Evolutionary conservation across 2,888 invertebrate genomes (phyloP).

Genomic region (Cepaea hortensis): DNA sequence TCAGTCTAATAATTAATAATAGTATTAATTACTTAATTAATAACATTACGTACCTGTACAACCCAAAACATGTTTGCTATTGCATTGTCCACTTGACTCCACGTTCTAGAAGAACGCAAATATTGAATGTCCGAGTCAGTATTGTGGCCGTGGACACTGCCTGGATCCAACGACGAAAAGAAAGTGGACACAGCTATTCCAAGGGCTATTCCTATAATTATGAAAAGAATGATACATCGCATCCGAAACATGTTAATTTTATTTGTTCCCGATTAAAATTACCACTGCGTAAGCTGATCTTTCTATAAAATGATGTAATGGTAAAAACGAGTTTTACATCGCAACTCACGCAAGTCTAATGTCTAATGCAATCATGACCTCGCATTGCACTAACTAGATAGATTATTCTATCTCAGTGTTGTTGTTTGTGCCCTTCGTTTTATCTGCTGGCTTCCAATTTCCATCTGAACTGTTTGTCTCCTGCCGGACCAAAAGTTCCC

Average conservation of each 20-base stretch:
- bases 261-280: too few relatives aligned
- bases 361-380: not conserved
- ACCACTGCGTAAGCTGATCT: not conserved
- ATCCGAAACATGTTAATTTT: not conserved
- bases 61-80: slow-evolving; percentile 53
- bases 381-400: not conserved
- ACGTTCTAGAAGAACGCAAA: not conserved
- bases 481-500: not conserved
- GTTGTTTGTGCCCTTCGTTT: too few relatives aligned
- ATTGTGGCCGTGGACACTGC: not conserved
- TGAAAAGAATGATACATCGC: slow-evolving; percentile 6
- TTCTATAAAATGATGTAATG: not conserved
- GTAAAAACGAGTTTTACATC: not conserved
- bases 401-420: too few relatives aligned
- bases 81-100: slow-evolving; percentile 36
- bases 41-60: slow-evolving; percentile 49
- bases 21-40: too few relatives aligned
- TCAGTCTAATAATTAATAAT: too few relatives aligned
- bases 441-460: too few relatives aligned
- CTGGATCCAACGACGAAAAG: slow-evolving; percentile 6
- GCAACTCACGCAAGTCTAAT: too few relatives aligned
- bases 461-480: not conserved
- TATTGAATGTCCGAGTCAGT: not conserved
- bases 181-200: slow-evolving; percentile 14
- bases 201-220: slow-evolving; percentile 18